Conservation (phyloP, 2,113 vertebrate genomes). For the Heterotis niloticus region DNA sequence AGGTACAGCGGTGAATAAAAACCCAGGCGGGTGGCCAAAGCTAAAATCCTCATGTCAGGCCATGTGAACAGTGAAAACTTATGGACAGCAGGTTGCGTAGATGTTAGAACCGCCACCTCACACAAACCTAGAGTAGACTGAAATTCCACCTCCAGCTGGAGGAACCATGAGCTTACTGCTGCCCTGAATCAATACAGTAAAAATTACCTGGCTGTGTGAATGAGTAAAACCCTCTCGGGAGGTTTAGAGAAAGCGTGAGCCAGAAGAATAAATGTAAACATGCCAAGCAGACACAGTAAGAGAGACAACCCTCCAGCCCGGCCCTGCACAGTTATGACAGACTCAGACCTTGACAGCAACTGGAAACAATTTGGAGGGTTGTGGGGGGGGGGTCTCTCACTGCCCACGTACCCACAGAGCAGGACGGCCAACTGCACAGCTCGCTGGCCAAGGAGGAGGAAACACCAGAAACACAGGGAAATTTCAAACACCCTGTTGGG, state of each 20-base stretch:
- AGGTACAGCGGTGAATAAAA: too few relatives aligned
- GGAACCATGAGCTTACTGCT: too few relatives aligned
- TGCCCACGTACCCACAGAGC: conserved; percentile 8
- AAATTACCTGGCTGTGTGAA: too few relatives aligned
- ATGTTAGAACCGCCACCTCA: too few relatives aligned
- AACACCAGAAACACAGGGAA: neutral
- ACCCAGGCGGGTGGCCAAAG: neutral
- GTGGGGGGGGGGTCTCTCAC: neutral
- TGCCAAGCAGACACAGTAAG: neutral
- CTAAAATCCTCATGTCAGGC: neutral
- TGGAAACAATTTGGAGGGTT: conserved; percentile 12
- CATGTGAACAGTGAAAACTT: neutral
- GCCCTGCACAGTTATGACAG: neutral
- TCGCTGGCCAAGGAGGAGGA: neutral
- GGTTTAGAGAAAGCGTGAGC: neutral
- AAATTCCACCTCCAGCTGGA: too few relatives aligned
- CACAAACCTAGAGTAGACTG: too few relatives aligned
- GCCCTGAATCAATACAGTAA: too few relatives aligned
- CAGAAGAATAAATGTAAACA: neutral
- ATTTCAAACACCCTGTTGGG: neutral
- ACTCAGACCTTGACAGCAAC: neutral
- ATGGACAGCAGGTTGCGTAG: too few relatives aligned
- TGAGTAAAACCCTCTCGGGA: too few relatives aligned
- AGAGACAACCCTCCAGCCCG: neutral
- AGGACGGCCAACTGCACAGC: neutral